Percentiles rank a stretch among this genome's conserved stretches.
phyloP scores from a whole-genome alignment of 2,797 vertebrate genomes.

The Uromys caudimaculatus region DNA sequence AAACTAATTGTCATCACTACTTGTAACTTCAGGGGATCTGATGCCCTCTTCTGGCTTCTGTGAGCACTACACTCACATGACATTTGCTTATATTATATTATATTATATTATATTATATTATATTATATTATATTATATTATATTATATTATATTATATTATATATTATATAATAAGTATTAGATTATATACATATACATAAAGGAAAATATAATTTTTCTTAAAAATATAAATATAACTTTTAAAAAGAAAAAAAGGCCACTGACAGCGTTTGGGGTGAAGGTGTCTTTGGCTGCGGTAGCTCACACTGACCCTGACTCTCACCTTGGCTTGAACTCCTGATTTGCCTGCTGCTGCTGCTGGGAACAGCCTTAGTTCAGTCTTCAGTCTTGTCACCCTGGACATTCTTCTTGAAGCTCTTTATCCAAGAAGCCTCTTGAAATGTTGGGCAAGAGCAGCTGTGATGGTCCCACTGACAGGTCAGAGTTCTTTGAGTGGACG shows the following conservation, averaged over 20 bases:
- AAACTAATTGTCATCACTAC: neutral
- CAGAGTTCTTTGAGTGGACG: neutral
- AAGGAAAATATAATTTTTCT: neutral
- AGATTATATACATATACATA: neutral
- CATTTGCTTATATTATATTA: no score
- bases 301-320: neutral
- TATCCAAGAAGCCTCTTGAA: constrained; percentile 30
- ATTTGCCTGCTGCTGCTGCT: neutral
- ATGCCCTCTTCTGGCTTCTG: neutral
- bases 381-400: neutral
- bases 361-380: constrained; percentile 7
- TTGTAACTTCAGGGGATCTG: neutral
- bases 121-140: no score
- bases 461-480: neutral
- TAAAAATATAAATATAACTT: neutral
- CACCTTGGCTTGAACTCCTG: neutral
- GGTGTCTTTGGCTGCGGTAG: neutral
- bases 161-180: no score
- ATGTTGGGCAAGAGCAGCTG: neutral
- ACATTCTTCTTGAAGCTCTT: constrained; percentile 17
- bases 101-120: no score
- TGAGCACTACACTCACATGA: neutral
- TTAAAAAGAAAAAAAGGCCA: neutral
- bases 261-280: neutral
- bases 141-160: no score